Base-by-base conservation (phyloP, 2,797 vertebrate species). In the Carduelis carduelis region DNA sequence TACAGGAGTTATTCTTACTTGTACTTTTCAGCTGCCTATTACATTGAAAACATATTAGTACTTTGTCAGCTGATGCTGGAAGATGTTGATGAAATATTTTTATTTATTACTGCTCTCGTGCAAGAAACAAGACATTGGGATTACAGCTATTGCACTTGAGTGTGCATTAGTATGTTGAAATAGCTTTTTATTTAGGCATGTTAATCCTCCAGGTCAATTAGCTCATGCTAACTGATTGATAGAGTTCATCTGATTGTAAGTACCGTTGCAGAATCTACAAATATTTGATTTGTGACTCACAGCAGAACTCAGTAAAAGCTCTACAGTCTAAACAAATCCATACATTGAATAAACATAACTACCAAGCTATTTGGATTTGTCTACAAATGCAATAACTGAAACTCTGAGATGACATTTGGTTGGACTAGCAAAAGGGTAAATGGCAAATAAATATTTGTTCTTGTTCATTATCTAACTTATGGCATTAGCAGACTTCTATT, bases 311-410 rank as follows among this genome's bases (percentile, higher is more conserved):
- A 69, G 79, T 91, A 91, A 94, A 96, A 96, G 83, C 72, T 60
- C 47, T 78, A 14, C 63, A 59, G 69, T 88, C 70, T 95, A 96
- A 94, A 95, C 91, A 96, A 74, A 14, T 32, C 52, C 82, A 91
- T 86, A 87, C 53, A 60, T 79, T 91, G 87, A 91, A 94, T 90
- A 97, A 96, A 96, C 85, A 79, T n/a, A 93, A 78, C 93, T 88
- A 86, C 92, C 89, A 90, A 92, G 76, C 43, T 87, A 47, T 88
- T 86, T 91, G 90, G 85, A 72, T 93, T 89, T 96, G 76, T 92
- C 87, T 86, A 90, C 83, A 92, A 92, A 88, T 35, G 57, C 47
- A 93, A 8, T 76, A 88, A 79, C 65, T 74, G 55, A 37, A 92
- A 94, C 34, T 66, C 55, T 65, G n/a, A 84, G 53, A 24, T 88